phyloP scores from a whole-genome alignment of 2,797 vertebrate genomes.

The Rachycentron canadum region DNA sequence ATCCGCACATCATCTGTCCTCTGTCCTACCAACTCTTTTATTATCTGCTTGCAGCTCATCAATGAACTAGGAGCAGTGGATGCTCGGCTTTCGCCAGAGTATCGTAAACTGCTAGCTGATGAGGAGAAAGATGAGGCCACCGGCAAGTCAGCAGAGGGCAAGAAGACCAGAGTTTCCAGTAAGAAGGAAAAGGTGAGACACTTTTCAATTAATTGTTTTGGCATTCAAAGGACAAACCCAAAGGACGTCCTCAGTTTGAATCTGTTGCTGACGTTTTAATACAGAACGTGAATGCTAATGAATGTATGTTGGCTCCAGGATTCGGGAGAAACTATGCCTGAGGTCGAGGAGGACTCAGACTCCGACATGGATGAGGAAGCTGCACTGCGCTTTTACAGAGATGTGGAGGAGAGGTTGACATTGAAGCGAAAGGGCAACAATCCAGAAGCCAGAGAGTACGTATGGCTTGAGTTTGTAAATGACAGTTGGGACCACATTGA shows the following conservation, averaged over 20 bases:
- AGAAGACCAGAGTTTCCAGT: slow-evolving; percentile 63
- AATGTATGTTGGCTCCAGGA: slow-evolving; percentile 53
- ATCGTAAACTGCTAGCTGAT: slow-evolving; percentile 84
- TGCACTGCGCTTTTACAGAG: slow-evolving; percentile 87
- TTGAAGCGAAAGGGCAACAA: slow-evolving; percentile 87
- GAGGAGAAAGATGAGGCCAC: slow-evolving; percentile 53
- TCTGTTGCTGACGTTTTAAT: not conserved
- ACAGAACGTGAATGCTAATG: not conserved
- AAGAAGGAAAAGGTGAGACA: slow-evolving; percentile 70
- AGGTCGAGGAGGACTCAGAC: slow-evolving; percentile 63
- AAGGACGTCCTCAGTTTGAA: not conserved
- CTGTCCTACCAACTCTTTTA: not conserved
- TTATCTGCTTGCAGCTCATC: slow-evolving; percentile 85
- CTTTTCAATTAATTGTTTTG: not conserved
- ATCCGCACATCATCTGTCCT: no score
- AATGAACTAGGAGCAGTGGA: slow-evolving; percentile 89
- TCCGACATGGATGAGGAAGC: slow-evolving; percentile 87
- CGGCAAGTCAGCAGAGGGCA: slow-evolving; percentile 57
- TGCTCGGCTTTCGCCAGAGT: slow-evolving; percentile 86
- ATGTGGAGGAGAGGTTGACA: slow-evolving; percentile 85
- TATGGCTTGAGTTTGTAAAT: not conserved
- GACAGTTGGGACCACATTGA: not conserved
- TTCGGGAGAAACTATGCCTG: slow-evolving; percentile 46
- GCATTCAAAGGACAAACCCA: not conserved
- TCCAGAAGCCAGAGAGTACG: slow-evolving; percentile 76